Conservation (phyloP, 2,797 vertebrate genomes). For the Anguilla pacifica region DNA sequence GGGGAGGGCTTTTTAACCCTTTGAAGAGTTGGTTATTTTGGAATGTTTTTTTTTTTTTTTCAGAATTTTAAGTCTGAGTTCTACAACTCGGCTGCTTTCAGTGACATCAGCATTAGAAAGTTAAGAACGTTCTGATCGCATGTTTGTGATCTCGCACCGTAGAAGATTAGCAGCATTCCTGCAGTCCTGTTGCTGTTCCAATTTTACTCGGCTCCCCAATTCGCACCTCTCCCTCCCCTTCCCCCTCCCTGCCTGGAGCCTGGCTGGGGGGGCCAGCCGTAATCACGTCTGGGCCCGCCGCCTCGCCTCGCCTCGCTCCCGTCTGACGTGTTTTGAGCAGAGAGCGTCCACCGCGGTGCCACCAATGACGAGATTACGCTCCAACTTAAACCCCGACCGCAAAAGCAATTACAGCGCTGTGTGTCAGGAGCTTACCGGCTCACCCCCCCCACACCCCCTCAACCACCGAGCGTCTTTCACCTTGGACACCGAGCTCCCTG, state of each 20-base stretch:
- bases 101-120: no score
- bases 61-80: neutral
- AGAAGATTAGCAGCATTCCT: no score
- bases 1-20: neutral
- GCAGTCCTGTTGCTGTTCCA: no score
- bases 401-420: slow-evolving; percentile 7
- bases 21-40: neutral
- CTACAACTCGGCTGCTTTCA: no score
- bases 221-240: no score
- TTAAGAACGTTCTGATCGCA: no score
- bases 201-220: no score
- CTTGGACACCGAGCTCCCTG: neutral
- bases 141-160: no score
- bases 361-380: slow-evolving; percentile 6
- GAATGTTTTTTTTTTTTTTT: neutral
- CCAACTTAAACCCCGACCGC: neutral
- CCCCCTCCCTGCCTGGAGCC: no score
- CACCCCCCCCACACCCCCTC: neutral
- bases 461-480: neutral
- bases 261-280: neutral
- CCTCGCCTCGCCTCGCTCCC: neutral
- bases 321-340: neutral
- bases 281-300: slow-evolving; percentile 14
- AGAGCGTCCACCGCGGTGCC: neutral
- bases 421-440: neutral